Percentiles rank a stretch among this genome's conserved stretches.
Evolutionary conservation across 2,113 vertebrate genomes (phyloP).

Genomic region (Bufo gargarizans): DNA sequence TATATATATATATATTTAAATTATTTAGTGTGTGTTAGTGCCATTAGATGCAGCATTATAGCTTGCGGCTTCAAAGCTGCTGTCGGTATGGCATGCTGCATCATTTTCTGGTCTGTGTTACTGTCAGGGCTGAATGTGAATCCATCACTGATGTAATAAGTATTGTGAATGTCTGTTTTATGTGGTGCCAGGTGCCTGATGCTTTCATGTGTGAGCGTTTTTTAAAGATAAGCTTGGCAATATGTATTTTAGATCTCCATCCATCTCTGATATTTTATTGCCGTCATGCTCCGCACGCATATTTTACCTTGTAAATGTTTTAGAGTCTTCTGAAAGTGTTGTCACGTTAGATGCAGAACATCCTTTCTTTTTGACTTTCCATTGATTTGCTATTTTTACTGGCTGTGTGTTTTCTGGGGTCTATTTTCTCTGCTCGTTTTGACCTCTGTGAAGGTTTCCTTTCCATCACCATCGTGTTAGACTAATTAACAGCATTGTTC

Average conservation of each 20-base stretch:
- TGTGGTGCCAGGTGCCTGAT: background rate
- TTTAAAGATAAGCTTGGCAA: background rate
- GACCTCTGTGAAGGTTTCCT: slow-evolving; percentile 21
- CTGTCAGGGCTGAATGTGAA: background rate
- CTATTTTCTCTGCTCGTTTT: background rate
- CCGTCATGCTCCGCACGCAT: background rate
- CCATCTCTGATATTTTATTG: background rate
- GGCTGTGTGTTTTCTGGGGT: background rate
- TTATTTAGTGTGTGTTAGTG: too few relatives aligned
- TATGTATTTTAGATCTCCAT: background rate
- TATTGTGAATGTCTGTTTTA: background rate
- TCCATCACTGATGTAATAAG: background rate
- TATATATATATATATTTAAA: too few relatives aligned
- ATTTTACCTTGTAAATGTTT: slow-evolving; percentile 33
- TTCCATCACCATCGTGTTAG: slow-evolving; percentile 16
- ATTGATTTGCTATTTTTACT: slow-evolving; percentile 17
- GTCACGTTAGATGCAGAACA: background rate
- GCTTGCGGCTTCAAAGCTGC: background rate
- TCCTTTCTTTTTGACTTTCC: slow-evolving; percentile 7
- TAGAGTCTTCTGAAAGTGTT: slow-evolving; percentile 26
- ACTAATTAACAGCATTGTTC: slow-evolving; percentile 30
- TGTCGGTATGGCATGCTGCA: background rate
- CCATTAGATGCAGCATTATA: background rate
- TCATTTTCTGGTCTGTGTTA: background rate
- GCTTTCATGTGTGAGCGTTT: slow-evolving; percentile 4